phyloP scores from a whole-genome alignment of 2,113 vertebrate species.

The Elgaria multicarinata region DNA sequence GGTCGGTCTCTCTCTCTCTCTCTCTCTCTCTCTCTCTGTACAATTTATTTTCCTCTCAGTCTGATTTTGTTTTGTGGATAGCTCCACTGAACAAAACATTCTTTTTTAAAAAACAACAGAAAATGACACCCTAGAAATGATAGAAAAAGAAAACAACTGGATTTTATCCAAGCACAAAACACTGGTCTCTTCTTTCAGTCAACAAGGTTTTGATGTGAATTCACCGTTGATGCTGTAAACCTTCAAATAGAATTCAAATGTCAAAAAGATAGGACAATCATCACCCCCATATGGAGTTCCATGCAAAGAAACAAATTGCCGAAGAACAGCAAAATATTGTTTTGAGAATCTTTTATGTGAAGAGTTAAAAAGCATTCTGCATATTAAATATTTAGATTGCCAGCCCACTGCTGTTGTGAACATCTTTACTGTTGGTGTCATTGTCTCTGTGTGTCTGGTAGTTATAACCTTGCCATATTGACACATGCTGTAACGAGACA shows the following conservation, averaged over 20 bases:
- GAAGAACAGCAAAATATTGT: neutral
- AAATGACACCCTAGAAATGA: neutral
- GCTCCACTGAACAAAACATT: neutral
- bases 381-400: constrained; percentile 66
- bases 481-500: constrained; percentile 58
- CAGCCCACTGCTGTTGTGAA: constrained; percentile 40
- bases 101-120: constrained; percentile 1
- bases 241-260: constrained; percentile 1
- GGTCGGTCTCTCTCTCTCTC: neutral
- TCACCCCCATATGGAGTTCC: constrained; percentile 21
- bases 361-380: constrained; percentile 41
- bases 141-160: neutral
- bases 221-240: constrained; percentile 38
- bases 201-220: neutral
- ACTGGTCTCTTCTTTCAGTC: neutral
- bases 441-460: constrained; percentile 28
- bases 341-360: constrained; percentile 46
- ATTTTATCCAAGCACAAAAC: constrained; percentile 5
- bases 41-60: constrained; percentile 10
- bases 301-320: constrained; percentile 32
- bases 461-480: constrained; percentile 58
- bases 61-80: constrained; percentile 1
- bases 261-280: constrained; percentile 15
- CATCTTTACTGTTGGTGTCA: neutral
- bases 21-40: neutral